phyloP scores from a whole-genome alignment of 2,888 invertebrate genomes.

The Drosophila falleni region DNA sequence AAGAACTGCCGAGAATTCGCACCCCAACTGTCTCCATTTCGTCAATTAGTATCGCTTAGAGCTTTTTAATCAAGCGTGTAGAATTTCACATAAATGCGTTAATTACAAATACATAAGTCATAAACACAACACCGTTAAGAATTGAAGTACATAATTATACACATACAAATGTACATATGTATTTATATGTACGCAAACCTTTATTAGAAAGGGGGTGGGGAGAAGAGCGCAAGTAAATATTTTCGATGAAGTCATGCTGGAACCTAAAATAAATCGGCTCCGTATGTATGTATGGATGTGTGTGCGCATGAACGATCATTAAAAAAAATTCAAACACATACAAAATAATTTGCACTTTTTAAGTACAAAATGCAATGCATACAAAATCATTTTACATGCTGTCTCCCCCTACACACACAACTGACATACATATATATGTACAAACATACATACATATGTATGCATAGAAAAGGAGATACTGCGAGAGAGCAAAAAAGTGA shows the following conservation, averaged over 20 bases:
- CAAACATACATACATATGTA: constrained; percentile 5
- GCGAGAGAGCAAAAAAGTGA: constrained; percentile 14
- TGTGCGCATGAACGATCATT: constrained; percentile 62
- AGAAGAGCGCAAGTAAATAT: constrained; percentile 48
- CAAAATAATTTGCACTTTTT: constrained; percentile 73
- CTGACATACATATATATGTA: neutral
- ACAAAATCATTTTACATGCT: constrained; percentile 55
- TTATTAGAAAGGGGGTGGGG: constrained; percentile 9
- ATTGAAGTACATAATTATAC: constrained; percentile 59
- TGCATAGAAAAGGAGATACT: constrained; percentile 45
- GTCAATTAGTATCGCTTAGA: constrained; percentile 67
- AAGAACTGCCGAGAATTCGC: constrained; percentile 20
- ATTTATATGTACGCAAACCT: neutral
- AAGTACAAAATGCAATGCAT: constrained; percentile 74
- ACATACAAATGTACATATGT: constrained; percentile 11
- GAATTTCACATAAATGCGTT: constrained; percentile 72
- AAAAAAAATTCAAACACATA: constrained; percentile 50
- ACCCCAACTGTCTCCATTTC: constrained; percentile 51
- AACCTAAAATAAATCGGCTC: constrained; percentile 75
- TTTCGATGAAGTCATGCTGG: constrained; percentile 76
- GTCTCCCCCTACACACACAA: constrained; percentile 28
- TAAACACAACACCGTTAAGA: constrained; percentile 57
- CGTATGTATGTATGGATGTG: constrained; percentile 26
- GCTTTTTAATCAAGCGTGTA: constrained; percentile 61
- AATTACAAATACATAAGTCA: constrained; percentile 62